A percentile compares a stretch with the other conserved stretches of the same genome.
Conservation (phyloP, 2,113 vertebrate genomes). For the Epinephelus cyanopodus region DNA sequence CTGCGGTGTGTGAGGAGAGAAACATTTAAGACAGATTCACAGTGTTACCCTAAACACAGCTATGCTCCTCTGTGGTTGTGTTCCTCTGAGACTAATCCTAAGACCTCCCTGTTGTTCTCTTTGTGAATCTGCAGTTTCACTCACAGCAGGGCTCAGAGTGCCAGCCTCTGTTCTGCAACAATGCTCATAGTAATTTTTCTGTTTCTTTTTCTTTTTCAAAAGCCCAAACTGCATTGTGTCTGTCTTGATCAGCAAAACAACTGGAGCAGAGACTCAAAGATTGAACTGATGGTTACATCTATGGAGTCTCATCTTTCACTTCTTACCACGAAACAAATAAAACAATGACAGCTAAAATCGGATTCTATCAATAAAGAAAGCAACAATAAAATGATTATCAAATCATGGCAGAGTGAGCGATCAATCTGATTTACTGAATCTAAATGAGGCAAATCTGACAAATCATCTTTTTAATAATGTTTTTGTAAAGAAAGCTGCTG, state of each 20-base stretch:
- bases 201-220: neutral
- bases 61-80: slow-evolving; percentile 29
- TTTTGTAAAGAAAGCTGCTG: neutral
- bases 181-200: neutral
- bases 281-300: neutral
- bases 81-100: slow-evolving; percentile 13
- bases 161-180: neutral
- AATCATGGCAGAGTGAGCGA: neutral
- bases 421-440: too few relatives aligned
- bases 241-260: slow-evolving; percentile 19
- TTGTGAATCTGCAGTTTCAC: neutral
- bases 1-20: neutral
- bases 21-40: neutral
- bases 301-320: slow-evolving; percentile 15
- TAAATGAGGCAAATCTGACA: neutral
- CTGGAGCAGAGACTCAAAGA: slow-evolving; percentile 11
- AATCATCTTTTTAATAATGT: neutral
- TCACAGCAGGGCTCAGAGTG: neutral
- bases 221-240: neutral
- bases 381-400: neutral
- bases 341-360: neutral
- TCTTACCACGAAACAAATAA: neutral
- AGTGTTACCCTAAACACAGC: neutral
- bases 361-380: neutral
- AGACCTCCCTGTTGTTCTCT: slow-evolving; percentile 17